Evolutionary conservation across 30 jellyfish, hydroid and myxozoan genomes (phyloP).

Genomic region (Aurelia coerulea): DNA sequence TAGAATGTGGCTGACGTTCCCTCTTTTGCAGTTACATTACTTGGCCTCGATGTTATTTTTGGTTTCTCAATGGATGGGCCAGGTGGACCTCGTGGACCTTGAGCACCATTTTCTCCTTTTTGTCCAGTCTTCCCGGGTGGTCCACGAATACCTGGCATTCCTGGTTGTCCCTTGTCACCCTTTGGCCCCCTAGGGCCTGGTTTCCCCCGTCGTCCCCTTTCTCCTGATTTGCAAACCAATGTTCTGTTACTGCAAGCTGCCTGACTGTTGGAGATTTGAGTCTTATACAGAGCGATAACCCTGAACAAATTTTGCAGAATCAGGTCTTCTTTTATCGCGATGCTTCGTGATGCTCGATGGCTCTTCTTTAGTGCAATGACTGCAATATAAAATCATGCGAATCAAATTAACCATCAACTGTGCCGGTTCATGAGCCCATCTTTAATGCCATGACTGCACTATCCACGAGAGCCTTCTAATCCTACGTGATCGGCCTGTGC

Average conservation of each 20-base stretch:
- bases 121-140: not conserved
- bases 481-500: no score
- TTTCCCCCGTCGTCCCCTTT: conserved; percentile 29
- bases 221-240: not conserved
- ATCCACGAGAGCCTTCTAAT: no score
- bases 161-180: conserved; percentile 27
- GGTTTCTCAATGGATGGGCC: conserved; percentile 51
- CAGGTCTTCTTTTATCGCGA: no score
- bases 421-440: no score
- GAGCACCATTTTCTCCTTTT: conserved; percentile 43
- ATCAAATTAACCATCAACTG: no score
- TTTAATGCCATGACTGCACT: no score
- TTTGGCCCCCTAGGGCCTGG: conserved; percentile 43
- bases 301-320: no score
- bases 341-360: no score
- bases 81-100: conserved; percentile 58
- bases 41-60: conserved; percentile 10
- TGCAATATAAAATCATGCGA: no score
- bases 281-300: no score
- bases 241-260: conserved; percentile 5
- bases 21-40: conserved; percentile 22
- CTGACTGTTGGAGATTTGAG: not conserved
- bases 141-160: not conserved
- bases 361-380: no score
- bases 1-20: conserved; percentile 31